Conservation (phyloP, 2,797 vertebrate species). For the Megalops cyprinoides region DNA sequence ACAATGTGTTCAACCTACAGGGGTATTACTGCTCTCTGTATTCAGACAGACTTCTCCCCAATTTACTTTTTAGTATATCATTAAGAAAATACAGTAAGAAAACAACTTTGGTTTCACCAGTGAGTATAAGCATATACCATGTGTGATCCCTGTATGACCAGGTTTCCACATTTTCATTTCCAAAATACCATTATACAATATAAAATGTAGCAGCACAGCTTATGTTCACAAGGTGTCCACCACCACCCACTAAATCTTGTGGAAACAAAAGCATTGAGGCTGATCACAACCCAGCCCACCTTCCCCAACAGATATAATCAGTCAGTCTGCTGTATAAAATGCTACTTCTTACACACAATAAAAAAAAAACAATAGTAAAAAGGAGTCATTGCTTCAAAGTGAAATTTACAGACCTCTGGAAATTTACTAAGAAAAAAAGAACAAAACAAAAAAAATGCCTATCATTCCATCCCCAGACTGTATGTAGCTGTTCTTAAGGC, state of each 20-base stretch:
- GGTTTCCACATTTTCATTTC: background rate
- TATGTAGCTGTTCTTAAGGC: slow-evolving; percentile 78
- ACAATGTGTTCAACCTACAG: background rate
- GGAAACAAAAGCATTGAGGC: slow-evolving; percentile 31
- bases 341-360: slow-evolving; percentile 33
- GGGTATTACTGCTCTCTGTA: background rate
- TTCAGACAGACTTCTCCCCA: background rate
- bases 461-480: slow-evolving; percentile 59
- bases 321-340: slow-evolving; percentile 19
- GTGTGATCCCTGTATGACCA: background rate
- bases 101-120: slow-evolving; percentile 29
- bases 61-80: background rate
- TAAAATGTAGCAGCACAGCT: too few relatives aligned
- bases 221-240: background rate
- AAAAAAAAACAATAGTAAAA: slow-evolving; percentile 23
- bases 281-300: background rate
- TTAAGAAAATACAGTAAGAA: slow-evolving; percentile 1
- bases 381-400: slow-evolving; percentile 27
- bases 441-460: slow-evolving; percentile 45
- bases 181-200: background rate
- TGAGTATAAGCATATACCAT: background rate
- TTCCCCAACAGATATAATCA: background rate
- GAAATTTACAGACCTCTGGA: slow-evolving; percentile 32
- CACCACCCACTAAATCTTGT: slow-evolving; percentile 10
- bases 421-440: slow-evolving; percentile 31